A percentile compares a stretch with the other conserved stretches of the same genome.
phyloP scores from a whole-genome alignment of 2,888 invertebrate genomes.

The Hirtodrosophila duncani region DNA sequence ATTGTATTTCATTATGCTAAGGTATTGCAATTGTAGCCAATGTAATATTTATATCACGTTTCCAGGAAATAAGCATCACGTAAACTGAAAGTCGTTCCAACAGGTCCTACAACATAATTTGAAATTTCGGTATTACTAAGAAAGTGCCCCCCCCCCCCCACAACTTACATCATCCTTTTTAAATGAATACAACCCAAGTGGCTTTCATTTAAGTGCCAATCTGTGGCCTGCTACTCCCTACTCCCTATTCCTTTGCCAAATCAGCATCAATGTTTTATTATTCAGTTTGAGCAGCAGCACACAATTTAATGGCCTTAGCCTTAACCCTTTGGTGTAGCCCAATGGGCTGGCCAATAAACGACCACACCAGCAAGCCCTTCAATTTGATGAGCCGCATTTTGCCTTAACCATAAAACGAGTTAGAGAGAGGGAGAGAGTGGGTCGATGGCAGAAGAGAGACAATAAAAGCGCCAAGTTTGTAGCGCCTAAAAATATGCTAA shows the following conservation, averaged over 20 bases:
- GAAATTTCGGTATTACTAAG: no score
- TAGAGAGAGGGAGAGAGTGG: background rate
- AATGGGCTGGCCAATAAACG: constrained; percentile 14
- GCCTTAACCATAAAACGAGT: constrained; percentile 22
- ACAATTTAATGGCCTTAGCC: constrained; percentile 5
- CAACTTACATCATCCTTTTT: no score
- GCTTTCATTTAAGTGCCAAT: constrained; percentile 9
- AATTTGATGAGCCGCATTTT: constrained; percentile 32
- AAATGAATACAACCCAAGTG: no score
- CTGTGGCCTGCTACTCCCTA: background rate
- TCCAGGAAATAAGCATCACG: no score
- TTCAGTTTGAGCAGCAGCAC: constrained; percentile 4
- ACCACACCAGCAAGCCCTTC: background rate
- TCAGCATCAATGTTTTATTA: background rate
- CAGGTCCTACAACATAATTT: no score
- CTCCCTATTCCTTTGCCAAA: no score
- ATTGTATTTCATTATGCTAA: no score
- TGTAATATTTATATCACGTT: no score
- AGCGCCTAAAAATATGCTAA: constrained; percentile 49
- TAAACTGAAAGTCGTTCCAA: no score
- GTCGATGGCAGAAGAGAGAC: constrained; percentile 13
- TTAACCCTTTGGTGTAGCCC: constrained; percentile 21
- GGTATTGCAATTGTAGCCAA: no score
- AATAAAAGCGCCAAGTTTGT: constrained; percentile 29
- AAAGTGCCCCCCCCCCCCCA: no score